Base-by-base conservation (phyloP, 2,888 invertebrate genomes). In the Leptinotarsa juncta region DNA sequence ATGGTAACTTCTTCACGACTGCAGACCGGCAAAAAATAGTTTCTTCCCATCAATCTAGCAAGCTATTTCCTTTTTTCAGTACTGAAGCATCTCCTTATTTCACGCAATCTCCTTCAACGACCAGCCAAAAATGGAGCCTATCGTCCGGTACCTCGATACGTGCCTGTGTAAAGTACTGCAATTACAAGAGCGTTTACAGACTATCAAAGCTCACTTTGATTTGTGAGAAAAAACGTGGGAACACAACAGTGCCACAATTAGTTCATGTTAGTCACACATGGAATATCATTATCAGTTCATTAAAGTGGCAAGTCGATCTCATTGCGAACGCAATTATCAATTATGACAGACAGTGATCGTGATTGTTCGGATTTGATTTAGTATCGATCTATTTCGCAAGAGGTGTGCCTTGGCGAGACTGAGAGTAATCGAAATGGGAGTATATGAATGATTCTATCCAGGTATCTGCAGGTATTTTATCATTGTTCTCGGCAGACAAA, bases 141-240 rank as follows among this genome's bases (percentile, higher is more conserved):
- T 26, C 70, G 60, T 70, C 60, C 48, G 57, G 70, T 57, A 60
- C 32, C 70, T 60, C 60, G 60, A 70, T 70, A 70, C 70, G 70
- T 70, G 70, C 70, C 60, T 70, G 62, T 55, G 70, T 55, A 16
- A 60, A 49, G 50, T 49, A 60, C 42, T 60, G 67, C 70, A 74
- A 74, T 74, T 74, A 70, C 70, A 70, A 67, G 67, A 70, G 60
- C 70, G 70, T 74, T 70, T 70, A 51, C 67, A 67, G 67, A 57
- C 50, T 70, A 70, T 70, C 67, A 70, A 70, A 74, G 74, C 74
- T 70, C n/a, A 67, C 74, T 70, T 62, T 51, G 67, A 74, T 74
- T 62, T 74, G 68, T 67, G 49, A 66, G 51, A 70, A 74, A 73
- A 74, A 74, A 74, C 74, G 74, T 74, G 74, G 74, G 74, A 74